phyloP scores from a whole-genome alignment of 2,113 vertebrate species.

The Myiopsitta monachus region DNA sequence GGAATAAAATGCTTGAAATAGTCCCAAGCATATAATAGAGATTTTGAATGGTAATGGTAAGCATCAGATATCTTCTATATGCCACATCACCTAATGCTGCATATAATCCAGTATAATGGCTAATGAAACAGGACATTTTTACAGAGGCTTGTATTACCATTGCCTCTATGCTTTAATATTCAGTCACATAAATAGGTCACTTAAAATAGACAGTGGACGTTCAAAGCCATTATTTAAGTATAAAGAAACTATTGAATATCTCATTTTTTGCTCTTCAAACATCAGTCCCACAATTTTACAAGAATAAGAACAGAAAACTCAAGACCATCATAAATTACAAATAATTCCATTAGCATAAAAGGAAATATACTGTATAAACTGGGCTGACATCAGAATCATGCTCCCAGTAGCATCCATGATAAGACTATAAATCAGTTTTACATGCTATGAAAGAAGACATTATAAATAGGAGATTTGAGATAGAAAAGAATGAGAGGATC shows the following conservation, averaged over 20 bases:
- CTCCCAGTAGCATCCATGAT: not conserved
- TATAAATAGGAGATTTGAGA: not conserved
- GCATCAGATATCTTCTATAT: not conserved
- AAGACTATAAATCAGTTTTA: not conserved
- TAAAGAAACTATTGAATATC: not conserved
- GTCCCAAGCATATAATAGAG: not conserved
- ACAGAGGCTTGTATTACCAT: not conserved
- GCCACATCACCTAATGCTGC: not conserved
- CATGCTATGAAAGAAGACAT: not conserved
- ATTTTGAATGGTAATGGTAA: not conserved
- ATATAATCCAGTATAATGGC: not conserved
- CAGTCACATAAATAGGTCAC: not conserved
- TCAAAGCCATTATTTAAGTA: not conserved
- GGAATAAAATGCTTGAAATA: not conserved
- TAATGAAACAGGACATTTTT: not conserved
- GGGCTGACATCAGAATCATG: not conserved
- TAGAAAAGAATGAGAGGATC: not conserved
- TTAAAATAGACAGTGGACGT: not conserved
- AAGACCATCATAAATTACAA: not conserved
- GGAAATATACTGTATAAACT: not conserved
- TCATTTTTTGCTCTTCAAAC: not conserved
- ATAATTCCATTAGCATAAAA: not conserved
- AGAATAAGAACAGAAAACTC: not conserved
- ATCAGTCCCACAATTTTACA: not conserved
- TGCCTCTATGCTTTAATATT: not conserved